Conservation (phyloP, 35 echinoderm and acorn worm genomes). For the Holothuria glaberrima region DNA sequence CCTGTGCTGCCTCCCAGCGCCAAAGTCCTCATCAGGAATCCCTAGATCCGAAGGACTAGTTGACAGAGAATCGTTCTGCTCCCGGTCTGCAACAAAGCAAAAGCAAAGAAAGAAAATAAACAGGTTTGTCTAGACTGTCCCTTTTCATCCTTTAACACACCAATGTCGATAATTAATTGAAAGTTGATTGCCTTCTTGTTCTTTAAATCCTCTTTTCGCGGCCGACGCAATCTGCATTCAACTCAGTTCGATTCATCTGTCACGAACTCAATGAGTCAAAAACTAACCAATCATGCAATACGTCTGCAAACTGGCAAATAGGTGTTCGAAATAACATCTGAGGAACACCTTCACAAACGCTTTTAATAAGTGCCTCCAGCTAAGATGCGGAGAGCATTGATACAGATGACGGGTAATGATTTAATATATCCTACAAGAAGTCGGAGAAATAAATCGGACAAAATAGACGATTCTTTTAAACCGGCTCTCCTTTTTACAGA, state of each 20-base stretch:
- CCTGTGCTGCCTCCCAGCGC: background rate
- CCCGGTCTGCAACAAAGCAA: constrained; percentile 28
- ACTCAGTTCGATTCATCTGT: constrained; percentile 43
- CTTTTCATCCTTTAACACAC: constrained; percentile 14
- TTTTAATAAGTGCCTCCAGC: constrained; percentile 23
- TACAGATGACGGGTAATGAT: constrained; percentile 33
- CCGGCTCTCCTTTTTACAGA: too few species aligned
- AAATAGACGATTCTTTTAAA: too few species aligned
- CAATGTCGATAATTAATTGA: constrained; percentile 44
- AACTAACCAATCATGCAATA: constrained; percentile 16
- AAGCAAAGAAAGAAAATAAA: constrained; percentile 11
- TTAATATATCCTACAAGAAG: background rate
- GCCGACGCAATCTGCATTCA: constrained; percentile 18
- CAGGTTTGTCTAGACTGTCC: constrained; percentile 10
- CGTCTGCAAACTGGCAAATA: background rate
- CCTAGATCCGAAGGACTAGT: constrained; percentile 14
- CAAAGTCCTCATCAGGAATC: background rate
- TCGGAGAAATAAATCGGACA: constrained; percentile 12
- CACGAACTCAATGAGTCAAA: constrained; percentile 29
- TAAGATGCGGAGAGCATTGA: background rate
- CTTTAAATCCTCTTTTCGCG: constrained; percentile 15
- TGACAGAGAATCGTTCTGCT: constrained; percentile 21
- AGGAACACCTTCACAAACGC: constrained; percentile 27
- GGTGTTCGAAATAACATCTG: constrained; percentile 11
- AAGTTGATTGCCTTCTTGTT: constrained; percentile 42